phyloP scores from a whole-genome alignment of 2,888 invertebrate species.

The Drosophila seclusa region DNA sequence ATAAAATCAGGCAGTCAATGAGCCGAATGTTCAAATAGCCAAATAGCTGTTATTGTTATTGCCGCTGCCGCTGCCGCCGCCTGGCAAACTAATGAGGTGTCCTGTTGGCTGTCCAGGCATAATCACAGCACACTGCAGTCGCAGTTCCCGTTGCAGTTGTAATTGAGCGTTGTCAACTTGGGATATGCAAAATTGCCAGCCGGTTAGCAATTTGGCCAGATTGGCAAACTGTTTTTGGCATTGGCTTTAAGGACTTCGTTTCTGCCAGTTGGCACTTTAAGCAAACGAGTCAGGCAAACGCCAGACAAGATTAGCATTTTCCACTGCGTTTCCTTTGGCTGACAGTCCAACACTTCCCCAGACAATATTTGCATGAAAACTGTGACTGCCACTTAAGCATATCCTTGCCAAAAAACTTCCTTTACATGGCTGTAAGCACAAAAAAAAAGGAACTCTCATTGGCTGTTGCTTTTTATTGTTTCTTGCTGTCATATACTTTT shows the following conservation, averaged over 20 bases:
- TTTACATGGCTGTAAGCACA: conserved; percentile 30
- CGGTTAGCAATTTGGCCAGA: conserved; percentile 29
- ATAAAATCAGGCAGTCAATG: conserved; percentile 78
- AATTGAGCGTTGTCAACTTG: conserved; percentile 53
- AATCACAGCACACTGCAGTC: conserved; percentile 35
- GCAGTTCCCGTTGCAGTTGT: conserved; percentile 46
- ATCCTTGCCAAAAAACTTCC: conserved; percentile 71
- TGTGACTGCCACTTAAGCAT: conserved; percentile 76
- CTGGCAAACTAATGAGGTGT: conserved; percentile 75
- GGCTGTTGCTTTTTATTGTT: conserved; percentile 61
- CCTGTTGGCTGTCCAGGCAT: conserved; percentile 61
- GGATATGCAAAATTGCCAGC: conserved; percentile 11
- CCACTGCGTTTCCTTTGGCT: conserved; percentile 7
- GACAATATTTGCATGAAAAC: conserved; percentile 76
- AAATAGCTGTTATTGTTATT: conserved; percentile 69
- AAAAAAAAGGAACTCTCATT: conserved; percentile 12
- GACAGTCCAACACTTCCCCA: conserved; percentile 58
- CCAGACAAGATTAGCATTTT: conserved; percentile 41
- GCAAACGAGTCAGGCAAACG: conserved; percentile 11
- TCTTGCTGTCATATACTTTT: conserved; percentile 40
- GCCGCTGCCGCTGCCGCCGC: conserved; percentile 46
- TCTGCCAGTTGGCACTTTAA: conserved; percentile 20
- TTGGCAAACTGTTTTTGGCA: conserved; percentile 19
- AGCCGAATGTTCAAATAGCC: conserved; percentile 59
- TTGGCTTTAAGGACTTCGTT: conserved; percentile 27